Evolutionary conservation across 2,797 vertebrate genomes (phyloP).

Genomic region (Aulostomus chinensis): DNA sequence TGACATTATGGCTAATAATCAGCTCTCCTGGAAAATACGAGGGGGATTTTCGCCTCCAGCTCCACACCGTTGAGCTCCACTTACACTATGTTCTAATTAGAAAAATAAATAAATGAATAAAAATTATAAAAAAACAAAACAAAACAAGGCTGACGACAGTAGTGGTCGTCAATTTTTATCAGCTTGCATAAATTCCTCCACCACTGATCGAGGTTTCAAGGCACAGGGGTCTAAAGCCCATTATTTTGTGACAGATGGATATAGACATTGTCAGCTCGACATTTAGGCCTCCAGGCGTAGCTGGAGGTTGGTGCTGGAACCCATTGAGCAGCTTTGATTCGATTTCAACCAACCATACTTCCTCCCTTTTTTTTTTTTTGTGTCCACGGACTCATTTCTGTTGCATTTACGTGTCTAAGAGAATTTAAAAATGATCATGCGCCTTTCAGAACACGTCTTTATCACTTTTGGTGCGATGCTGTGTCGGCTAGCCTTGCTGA

Average conservation of each 20-base stretch:
- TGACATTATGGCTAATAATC: no score
- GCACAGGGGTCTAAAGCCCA: slow-evolving; percentile 59
- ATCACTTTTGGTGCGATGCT: slow-evolving; percentile 38
- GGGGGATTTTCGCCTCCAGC: no score
- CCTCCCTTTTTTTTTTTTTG: slow-evolving; percentile 31
- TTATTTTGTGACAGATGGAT: slow-evolving; percentile 71
- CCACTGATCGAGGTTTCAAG: slow-evolving; percentile 59
- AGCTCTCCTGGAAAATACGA: no score
- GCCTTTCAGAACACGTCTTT: slow-evolving; percentile 49
- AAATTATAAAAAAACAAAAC: not conserved
- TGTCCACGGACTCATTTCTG: slow-evolving; percentile 36
- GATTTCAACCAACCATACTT: slow-evolving; percentile 57
- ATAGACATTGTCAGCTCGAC: slow-evolving; percentile 72
- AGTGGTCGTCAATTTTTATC: slow-evolving; percentile 62
- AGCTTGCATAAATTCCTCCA: slow-evolving; percentile 52
- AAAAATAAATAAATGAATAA: not conserved
- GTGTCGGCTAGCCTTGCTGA: slow-evolving; percentile 43
- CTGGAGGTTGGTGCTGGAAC: slow-evolving; percentile 61
- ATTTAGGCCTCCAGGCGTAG: slow-evolving; percentile 67
- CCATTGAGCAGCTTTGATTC: slow-evolving; percentile 59
- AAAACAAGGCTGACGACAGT: slow-evolving; percentile 36
- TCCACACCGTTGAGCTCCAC: no score
- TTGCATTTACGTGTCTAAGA: slow-evolving; percentile 47
- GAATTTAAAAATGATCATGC: slow-evolving; percentile 49
- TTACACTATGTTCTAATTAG: no score